Evolutionary conservation across 1,140 invertebrate species (phyloP), one percentile per base, ranked within the genome.

Genomic region (Drosophila novamexicana): DNA sequence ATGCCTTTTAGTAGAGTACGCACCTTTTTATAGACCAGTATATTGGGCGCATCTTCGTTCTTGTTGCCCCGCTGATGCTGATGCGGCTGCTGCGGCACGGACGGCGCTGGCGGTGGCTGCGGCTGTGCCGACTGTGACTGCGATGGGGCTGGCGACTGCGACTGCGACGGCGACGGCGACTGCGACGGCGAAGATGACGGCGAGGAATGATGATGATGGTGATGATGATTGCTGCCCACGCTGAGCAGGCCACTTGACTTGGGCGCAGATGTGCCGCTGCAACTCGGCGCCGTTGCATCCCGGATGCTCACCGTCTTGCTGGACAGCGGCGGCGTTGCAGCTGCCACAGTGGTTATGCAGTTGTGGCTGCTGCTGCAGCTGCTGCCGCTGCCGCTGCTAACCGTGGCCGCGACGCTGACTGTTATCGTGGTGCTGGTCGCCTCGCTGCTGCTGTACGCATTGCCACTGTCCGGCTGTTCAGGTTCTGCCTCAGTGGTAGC

Each of bases 21-120:
- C 58, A 92, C 92, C 90, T 92, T 92, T 64, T 92, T 92, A 58
- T 92, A 92, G 12, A 92, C 92, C 32, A 92, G 58, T 53, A 92
- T 92, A 50, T 92, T 92, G 37, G 92, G 92, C n/a, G 92, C 91
- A 82, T 92, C 91, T 62, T 92, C 91, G 59, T 90, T 91, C 52
- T 79, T 90, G 49, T 74, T 81, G 42, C 79, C 74, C 29, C 79
- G 66, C 63, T 92, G 79, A 45, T 77, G 77, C 2, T 81, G 62
- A 56, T 66, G 66, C 37, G 37, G 49, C 49, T 73, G 76, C 39
- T 77, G 56, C 39, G 70, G 49, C n/a, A 63, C 69, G 5, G 58
- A 29, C 57, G 50, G 47, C 62, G 74, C 14, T 64, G 77, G 22
- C 66, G 78, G 22, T 57, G 54, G 49, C 42, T 71, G 61, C 39